Evolutionary conservation across 2,888 invertebrate species (phyloP), one percentile per base, ranked within the genome.

Genomic region (Ichneumon xanthorius): DNA sequence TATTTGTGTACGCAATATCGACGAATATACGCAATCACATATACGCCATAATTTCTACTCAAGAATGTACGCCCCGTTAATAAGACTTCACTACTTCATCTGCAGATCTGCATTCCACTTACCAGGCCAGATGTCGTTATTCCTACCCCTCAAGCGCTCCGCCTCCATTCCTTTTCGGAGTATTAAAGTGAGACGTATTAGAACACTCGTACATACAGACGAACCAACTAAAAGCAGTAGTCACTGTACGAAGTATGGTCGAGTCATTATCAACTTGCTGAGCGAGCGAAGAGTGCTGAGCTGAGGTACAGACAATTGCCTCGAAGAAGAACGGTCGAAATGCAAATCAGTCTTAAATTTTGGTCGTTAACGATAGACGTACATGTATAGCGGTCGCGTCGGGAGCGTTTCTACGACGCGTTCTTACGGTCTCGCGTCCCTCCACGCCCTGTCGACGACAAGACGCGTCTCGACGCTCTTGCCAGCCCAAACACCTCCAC

Each of bases 341-440:
- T 93, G 92, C 92, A 93, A 93, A 93, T 93, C 87, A 89, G 88
- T 90, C 91, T 90, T 88, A 90, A 92, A 91, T 92, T 92, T 90
- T 86, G 91, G 91, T 91, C 92, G 90, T 93, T 92, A 92, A 91
- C 90, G 89, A 87, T 92, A 92, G 90, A 86, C 90, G 85, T 87
- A 86, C 76, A 80, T 73, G 61, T 71, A 65, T 67, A 80, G 67
- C 80, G 71, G 53, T 81, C 40, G 37, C 37, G 40, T 68, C 68
- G 48, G 37, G 16, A 55, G 37, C 61, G 58, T 48, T 73, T 80
- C 55, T 33, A 68, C 80, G 81, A 80, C 82, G 73, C 40, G 83
- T 88, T 88, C 87, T 86, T 87, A 87, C 82, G 37, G 73, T 58
- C 82, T 70, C 63, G 48, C 58, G 37, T 50, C 67, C 33, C 45